Evolutionary conservation across 2,888 invertebrate species (phyloP).

Genomic region (Argyresthia goedartella): DNA sequence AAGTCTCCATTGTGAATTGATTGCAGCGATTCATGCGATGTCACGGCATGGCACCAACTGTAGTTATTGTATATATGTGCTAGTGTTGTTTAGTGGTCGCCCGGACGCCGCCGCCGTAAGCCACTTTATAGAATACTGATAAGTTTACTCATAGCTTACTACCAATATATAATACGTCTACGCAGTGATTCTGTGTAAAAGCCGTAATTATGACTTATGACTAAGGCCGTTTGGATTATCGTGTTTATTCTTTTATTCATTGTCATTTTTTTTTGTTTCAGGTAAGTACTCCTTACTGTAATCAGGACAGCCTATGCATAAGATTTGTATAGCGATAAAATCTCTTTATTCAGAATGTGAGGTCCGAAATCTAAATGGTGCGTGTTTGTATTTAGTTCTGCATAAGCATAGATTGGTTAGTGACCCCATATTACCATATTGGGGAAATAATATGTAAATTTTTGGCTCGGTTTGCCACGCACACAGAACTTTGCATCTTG

Average conservation of each 20-base stretch:
- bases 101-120: slow-evolving; percentile 31
- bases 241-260: not conserved
- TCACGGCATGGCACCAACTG: slow-evolving; percentile 30
- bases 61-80: not conserved
- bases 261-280: not conserved
- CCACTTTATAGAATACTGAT: slow-evolving; percentile 46
- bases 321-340: no score
- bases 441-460: slow-evolving; percentile 5
- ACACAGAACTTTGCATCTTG: not conserved
- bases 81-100: slow-evolving; percentile 18
- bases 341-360: no score
- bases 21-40: slow-evolving; percentile 34
- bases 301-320: not conserved
- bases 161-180: not conserved
- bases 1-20: slow-evolving; percentile 26
- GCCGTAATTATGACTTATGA: not conserved
- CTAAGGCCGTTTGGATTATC: not conserved
- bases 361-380: not conserved
- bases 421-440: slow-evolving; percentile 6
- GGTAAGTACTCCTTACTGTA: not conserved
- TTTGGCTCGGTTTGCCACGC: not conserved
- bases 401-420: not conserved
- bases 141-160: slow-evolving; percentile 31
- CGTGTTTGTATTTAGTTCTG: not conserved
- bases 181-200: not conserved